Percentiles rank a stretch among this genome's conserved stretches.
Conservation (phyloP, 2,797 vertebrate genomes). For the Argyrosomus regius region DNA sequence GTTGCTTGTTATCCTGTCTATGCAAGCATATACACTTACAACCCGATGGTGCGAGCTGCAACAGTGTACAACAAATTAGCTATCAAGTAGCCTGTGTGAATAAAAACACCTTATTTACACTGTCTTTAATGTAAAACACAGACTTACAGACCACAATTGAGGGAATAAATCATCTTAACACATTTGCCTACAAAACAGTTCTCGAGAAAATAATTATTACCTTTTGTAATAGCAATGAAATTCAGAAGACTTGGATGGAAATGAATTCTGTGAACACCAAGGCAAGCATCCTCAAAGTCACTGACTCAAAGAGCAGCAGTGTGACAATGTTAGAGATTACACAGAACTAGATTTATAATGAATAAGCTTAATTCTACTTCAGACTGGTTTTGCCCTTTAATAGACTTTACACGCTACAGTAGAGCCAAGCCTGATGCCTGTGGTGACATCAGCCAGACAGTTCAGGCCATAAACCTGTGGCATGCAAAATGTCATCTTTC, state of each 20-base stretch:
- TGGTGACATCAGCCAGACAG: neutral
- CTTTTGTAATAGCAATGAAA: neutral
- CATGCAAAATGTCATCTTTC: conserved; percentile 1
- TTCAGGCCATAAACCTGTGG: neutral
- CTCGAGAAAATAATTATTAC: neutral
- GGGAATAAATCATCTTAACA: neutral
- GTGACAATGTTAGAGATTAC: conserved; percentile 4
- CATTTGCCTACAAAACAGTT: conserved; percentile 6
- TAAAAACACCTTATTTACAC: conserved; percentile 3
- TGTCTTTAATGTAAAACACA: conserved; percentile 2
- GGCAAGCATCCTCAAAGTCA: neutral
- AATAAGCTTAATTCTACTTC: neutral
- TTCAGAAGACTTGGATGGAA: neutral
- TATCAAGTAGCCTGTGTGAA: neutral
- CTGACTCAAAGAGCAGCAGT: conserved; percentile 2
- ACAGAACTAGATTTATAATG: neutral
- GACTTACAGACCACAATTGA: neutral
- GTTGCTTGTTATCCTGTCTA: neutral
- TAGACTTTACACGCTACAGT: neutral
- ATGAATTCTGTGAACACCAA: neutral
- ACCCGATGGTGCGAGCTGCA: conserved; percentile 1
- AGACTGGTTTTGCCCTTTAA: conserved; percentile 4
- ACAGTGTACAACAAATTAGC: neutral
- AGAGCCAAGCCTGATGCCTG: neutral
- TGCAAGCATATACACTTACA: neutral